Conservation (phyloP, 2,797 vertebrate species). For the Eulemur coronatus region DNA sequence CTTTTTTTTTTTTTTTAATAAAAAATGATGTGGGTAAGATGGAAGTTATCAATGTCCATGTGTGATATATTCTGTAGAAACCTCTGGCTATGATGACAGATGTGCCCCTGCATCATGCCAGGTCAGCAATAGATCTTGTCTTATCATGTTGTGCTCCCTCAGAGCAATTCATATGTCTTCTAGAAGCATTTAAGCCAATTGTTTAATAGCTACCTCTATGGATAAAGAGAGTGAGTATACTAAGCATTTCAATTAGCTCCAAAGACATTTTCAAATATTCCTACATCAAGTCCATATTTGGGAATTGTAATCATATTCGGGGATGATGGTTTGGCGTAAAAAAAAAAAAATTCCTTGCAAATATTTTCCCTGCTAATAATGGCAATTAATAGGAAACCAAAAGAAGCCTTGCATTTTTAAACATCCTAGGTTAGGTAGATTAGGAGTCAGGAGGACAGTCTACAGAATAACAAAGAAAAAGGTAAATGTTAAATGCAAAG, state of each 20-base stretch:
- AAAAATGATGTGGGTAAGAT: background rate
- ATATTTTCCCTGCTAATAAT: background rate
- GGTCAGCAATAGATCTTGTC: rapidly evolving
- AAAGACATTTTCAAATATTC: background rate
- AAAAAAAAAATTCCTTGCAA: background rate
- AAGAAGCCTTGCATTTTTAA: background rate
- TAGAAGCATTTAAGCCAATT: background rate
- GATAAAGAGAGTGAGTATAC: background rate
- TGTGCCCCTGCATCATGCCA: rapidly evolving
- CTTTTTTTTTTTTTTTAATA: background rate
- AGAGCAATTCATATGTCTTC: background rate
- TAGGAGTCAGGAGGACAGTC: background rate
- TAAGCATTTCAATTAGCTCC: background rate
- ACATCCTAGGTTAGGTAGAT: background rate
- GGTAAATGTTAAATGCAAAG: background rate
- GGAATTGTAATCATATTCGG: background rate
- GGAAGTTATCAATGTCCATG: background rate
- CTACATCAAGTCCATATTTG: background rate
- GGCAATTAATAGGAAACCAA: background rate
- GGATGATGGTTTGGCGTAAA: background rate
- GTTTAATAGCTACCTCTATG: background rate
- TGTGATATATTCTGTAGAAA: too few relatives aligned
- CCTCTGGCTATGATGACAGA: background rate
- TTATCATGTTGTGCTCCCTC: background rate
- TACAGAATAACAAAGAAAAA: background rate